Base-by-base conservation (phyloP, 2,797 vertebrate species). In the Sebastes matsubarae region DNA sequence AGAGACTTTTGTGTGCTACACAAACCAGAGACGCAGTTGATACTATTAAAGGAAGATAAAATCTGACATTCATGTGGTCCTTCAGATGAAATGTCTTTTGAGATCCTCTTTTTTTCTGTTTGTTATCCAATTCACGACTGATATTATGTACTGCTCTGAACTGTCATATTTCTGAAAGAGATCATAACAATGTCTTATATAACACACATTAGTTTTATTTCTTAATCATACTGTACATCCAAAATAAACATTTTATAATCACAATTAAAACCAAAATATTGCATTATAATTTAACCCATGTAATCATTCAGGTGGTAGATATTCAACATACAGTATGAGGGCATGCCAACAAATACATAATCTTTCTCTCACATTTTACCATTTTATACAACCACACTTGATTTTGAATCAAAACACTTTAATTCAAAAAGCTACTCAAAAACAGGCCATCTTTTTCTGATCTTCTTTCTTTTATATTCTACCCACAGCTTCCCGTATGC, bases 201-300 rank as follows among this genome's bases (percentile, higher is more conserved):
- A 90, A 91, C 54, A 34, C 91, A 87, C 77, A 87, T 81, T 83
- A 75, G 68, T 86, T 91, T 88, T 87, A 91, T 92, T 92, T 83
- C 27, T 87, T 91, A 82, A 89, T 94, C 83, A 92, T 93, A 93
- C 84, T 93, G 91, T 94, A 94, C 92, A 94, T 84, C 87, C 81
- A 91, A 92, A 90, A 88, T 84, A 92, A 93, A 83, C 79, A 88
- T 84, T 87, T 85, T 46, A 83, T 85, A 79, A 84, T 93, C 83
- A 91, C 86, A 89, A 65, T 86, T 83, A 89, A 93, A 93, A 93
- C 81, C 90, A 84, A 90, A 89, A 85, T 86, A 90, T 89, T 34
- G 83, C 75, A 93, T 89, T 85, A 83, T 88, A 92, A 88, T 90
- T 93, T 78, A 84, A 92, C 58, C 69, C 52, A 85, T 76, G 75